Conservation (phyloP, 2,797 vertebrate genomes). For the Chrysocyon brachyurus region DNA sequence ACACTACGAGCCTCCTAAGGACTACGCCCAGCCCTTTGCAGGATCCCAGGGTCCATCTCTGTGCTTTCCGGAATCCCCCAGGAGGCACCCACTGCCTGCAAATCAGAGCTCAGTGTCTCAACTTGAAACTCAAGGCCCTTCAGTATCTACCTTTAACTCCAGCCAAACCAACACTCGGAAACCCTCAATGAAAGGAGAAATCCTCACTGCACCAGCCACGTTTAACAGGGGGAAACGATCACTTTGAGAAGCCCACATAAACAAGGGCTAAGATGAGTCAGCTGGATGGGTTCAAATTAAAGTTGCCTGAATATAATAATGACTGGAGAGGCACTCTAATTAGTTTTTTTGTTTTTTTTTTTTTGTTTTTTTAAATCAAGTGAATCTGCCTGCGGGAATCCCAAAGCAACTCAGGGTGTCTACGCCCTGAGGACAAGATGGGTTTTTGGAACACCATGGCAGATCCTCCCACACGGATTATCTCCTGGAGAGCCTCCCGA, state of each 20-base stretch:
- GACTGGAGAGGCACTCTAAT: conserved; percentile 63
- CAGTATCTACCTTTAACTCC: background rate
- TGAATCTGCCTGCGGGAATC: conserved; percentile 73
- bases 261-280: conserved; percentile 55
- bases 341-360: background rate
- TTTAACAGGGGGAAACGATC: background rate
- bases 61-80: background rate
- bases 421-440: conserved; percentile 36
- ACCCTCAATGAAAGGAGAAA: too few relatives aligned
- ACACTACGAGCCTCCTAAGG: background rate
- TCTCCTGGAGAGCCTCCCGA: background rate
- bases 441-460: background rate
- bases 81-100: background rate
- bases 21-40: background rate
- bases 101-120: background rate
- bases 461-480: background rate
- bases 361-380: conserved; percentile 60
- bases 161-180: background rate
- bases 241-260: background rate
- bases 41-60: background rate
- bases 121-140: background rate
- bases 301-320: conserved; percentile 62
- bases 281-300: conserved; percentile 70
- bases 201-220: background rate
- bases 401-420: background rate